Evolutionary conservation across 2,113 vertebrate species (phyloP).

Genomic region (Sphyrna mokarran): DNA sequence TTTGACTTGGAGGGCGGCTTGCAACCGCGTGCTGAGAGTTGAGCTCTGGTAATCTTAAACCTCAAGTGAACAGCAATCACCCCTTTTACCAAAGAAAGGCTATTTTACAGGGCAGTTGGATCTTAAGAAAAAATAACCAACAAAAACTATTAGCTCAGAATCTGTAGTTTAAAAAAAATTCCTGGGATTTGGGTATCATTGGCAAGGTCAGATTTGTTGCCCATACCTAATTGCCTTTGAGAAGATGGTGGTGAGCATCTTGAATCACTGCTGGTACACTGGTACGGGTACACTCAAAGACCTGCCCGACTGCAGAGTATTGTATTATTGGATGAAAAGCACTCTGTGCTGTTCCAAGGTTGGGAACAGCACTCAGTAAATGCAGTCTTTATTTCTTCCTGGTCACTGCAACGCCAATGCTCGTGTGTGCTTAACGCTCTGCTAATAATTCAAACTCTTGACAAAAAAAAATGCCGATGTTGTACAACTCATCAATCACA

Average conservation of each 20-base stretch:
- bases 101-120: background rate
- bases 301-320: background rate
- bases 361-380: background rate
- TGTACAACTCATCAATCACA: background rate
- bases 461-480: background rate
- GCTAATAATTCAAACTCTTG: background rate
- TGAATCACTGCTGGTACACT: too few relatives aligned
- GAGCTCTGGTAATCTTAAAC: background rate
- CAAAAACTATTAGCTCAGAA: background rate
- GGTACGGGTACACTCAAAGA: too few relatives aligned
- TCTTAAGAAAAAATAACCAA: background rate
- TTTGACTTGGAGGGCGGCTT: background rate
- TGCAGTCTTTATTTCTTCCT: background rate
- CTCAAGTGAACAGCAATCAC: background rate
- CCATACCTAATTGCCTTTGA: too few relatives aligned
- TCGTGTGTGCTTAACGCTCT: background rate
- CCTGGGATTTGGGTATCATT: too few relatives aligned
- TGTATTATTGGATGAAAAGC: too few relatives aligned
- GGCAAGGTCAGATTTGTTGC: too few relatives aligned
- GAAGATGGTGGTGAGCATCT: too few relatives aligned
- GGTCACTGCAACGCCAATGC: background rate
- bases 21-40: background rate
- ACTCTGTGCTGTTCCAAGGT: background rate
- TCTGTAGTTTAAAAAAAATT: background rate
- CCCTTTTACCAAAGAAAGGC: background rate